Conservation (phyloP, 2,113 vertebrate species). For the Engraulis encrasicolus region DNA sequence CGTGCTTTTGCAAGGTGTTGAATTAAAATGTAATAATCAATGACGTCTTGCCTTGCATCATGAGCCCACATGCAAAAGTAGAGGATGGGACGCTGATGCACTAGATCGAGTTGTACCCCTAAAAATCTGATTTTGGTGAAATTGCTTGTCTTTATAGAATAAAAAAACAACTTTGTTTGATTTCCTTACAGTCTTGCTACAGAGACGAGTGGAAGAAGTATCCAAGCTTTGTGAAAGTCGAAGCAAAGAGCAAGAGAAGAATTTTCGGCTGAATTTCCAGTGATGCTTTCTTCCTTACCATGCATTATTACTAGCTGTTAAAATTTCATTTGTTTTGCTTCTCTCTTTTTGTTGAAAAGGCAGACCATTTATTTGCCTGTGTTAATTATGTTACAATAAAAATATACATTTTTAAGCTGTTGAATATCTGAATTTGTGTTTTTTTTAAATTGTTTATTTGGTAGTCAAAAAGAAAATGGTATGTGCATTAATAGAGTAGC, state of each 20-base stretch:
- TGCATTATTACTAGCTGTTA: neutral
- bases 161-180: neutral
- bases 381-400: conserved; percentile 15
- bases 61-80: no score
- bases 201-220: conserved; percentile 93
- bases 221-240: conserved; percentile 89
- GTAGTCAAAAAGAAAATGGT: neutral
- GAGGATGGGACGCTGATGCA: no score
- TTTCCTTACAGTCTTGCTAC: conserved; percentile 75
- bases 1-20: no score
- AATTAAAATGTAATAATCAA: no score
- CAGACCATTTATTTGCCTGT: neutral
- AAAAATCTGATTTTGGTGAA: no score
- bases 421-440: neutral
- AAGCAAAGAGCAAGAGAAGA: conserved; percentile 93
- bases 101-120: no score
- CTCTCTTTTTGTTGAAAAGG: neutral
- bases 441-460: neutral
- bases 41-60: no score
- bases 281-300: conserved; percentile 46
- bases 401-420: neutral
- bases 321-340: conserved; percentile 2
- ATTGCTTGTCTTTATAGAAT: no score
- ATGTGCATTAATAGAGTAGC: neutral
- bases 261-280: conserved; percentile 85